Conservation (phyloP, 2,888 invertebrate genomes). For the Pimpla rufipes region DNA sequence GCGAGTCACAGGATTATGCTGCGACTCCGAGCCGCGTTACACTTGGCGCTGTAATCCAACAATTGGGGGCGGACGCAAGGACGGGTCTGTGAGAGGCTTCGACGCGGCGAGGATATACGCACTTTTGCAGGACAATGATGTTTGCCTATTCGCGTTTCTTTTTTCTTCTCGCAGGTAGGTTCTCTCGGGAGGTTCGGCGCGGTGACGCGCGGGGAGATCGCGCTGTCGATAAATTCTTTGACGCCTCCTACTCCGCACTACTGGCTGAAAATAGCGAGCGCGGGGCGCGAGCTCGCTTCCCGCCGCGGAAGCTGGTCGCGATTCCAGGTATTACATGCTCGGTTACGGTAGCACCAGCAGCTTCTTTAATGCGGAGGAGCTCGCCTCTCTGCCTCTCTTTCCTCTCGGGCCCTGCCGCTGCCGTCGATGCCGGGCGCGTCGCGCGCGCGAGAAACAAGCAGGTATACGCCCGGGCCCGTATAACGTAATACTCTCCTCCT, state of each 20-base stretch:
- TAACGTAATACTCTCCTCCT: conserved; percentile 28
- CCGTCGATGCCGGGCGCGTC: conserved; percentile 35
- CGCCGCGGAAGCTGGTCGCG: conserved; percentile 55
- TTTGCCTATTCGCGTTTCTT: conserved; percentile 1
- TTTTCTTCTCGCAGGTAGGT: too few relatives aligned
- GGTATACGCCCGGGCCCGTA: conserved; percentile 29
- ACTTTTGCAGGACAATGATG: neutral
- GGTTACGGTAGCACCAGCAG: conserved; percentile 70
- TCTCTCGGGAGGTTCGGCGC: neutral
- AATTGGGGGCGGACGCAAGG: conserved; percentile 12
- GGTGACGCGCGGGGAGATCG: conserved; percentile 30
- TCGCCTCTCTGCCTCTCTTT: conserved; percentile 29
- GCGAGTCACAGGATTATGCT: too few relatives aligned
- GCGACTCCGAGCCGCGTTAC: too few relatives aligned
- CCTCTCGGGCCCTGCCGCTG: conserved; percentile 41
- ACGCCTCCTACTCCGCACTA: conserved; percentile 33
- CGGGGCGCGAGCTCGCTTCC: conserved; percentile 10
- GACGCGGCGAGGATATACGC: conserved; percentile 18
- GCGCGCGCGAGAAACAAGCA: conserved; percentile 44
- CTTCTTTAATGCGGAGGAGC: conserved; percentile 42
- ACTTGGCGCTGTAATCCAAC: too few relatives aligned
- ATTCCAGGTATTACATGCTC: conserved; percentile 72
- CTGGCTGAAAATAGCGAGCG: conserved; percentile 43
- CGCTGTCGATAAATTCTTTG: conserved; percentile 54
- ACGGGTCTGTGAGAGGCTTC: conserved; percentile 37